phyloP scores from a whole-genome alignment of 2,888 invertebrate species.

The Tanaodytes sp. region DNA sequence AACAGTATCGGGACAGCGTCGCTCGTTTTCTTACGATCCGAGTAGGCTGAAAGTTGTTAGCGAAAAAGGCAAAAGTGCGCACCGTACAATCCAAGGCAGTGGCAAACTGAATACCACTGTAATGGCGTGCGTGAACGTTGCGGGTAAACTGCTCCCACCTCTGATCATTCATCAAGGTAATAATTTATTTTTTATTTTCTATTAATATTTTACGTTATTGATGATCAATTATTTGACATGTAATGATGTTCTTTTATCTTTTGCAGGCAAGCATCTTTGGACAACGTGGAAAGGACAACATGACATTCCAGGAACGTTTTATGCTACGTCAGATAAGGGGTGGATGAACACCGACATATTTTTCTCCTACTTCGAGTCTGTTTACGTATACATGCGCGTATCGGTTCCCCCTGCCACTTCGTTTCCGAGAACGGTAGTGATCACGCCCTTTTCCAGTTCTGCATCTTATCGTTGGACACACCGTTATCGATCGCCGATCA shows the following conservation, averaged over 20 bases:
- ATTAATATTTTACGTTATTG: no score
- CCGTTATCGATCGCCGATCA: no score
- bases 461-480: no score
- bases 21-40: neutral
- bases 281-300: neutral
- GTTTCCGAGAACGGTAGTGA: no score
- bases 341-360: conserved; percentile 3
- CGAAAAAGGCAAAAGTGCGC: neutral
- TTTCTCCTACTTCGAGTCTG: neutral
- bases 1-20: no score
- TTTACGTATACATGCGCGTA: no score
- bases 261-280: no score
- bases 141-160: neutral
- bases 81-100: neutral
- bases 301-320: conserved; percentile 3
- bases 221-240: no score
- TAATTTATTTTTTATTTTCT: no score
- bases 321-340: conserved; percentile 1
- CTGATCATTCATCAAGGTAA: neutral
- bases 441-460: no score
- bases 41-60: neutral
- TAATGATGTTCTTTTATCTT: no score
- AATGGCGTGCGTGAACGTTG: neutral
- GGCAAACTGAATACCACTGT: neutral
- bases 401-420: no score